phyloP scores from a whole-genome alignment of 2,888 invertebrate genomes.

The Hypercompe scribonia region DNA sequence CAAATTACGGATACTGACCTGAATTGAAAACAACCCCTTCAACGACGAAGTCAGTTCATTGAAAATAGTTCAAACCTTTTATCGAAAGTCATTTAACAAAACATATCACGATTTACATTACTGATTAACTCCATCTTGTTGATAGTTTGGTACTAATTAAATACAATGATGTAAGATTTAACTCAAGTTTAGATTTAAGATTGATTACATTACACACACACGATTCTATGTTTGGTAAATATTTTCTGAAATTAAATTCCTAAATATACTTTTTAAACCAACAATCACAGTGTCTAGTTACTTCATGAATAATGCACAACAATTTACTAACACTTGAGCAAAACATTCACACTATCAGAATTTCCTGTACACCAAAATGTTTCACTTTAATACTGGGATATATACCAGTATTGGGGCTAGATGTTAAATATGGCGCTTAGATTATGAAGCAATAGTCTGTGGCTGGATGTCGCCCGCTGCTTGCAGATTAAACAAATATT shows the following conservation, averaged over 20 bases:
- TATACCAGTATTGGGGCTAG: slow-evolving; percentile 45
- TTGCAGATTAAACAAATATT: slow-evolving; percentile 85
- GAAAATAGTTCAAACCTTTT: too few species aligned
- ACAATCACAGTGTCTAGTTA: neutral
- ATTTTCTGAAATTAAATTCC: neutral
- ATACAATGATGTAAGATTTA: too few species aligned
- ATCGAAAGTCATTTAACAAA: too few species aligned
- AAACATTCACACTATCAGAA: slow-evolving; percentile 18
- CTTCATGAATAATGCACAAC: neutral
- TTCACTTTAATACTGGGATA: slow-evolving; percentile 47
- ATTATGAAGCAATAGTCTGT: slow-evolving; percentile 79
- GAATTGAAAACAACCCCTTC: too few species aligned
- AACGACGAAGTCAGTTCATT: too few species aligned
- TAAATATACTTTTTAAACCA: neutral
- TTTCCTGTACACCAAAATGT: slow-evolving; percentile 28
- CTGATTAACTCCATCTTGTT: too few species aligned
- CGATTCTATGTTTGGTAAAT: too few species aligned
- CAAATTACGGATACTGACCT: too few species aligned
- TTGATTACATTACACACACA: too few species aligned
- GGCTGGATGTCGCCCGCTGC: slow-evolving; percentile 71
- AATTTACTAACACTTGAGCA: neutral
- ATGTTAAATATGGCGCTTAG: slow-evolving; percentile 77
- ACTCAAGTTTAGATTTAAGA: too few species aligned
- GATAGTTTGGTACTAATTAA: too few species aligned
- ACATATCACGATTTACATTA: too few species aligned